Conservation (phyloP, 1,140 invertebrate genomes). For the Plectrocnemia conspersa region DNA sequence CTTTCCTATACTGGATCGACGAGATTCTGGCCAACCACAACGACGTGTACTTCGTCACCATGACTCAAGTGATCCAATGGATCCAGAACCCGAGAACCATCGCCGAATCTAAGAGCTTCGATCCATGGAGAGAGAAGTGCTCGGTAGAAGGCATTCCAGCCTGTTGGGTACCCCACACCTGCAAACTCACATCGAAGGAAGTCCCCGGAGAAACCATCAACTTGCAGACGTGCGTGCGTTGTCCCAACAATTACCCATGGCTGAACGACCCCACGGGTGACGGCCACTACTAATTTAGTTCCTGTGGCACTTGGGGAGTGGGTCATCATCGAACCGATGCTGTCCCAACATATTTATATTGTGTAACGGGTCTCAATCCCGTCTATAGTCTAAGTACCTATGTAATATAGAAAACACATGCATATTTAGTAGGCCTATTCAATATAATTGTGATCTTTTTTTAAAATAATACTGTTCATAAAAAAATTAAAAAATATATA, state of each 20-base stretch:
- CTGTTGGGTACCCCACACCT: slow-evolving; percentile 84
- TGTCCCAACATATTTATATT: slow-evolving; percentile 32
- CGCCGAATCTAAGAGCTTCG: slow-evolving; percentile 83
- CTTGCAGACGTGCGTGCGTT: slow-evolving; percentile 87
- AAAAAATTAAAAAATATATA: slow-evolving; percentile 47
- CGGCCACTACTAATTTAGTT: slow-evolving; percentile 73
- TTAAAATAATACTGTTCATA: slow-evolving; percentile 52
- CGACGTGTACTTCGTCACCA: slow-evolving; percentile 96
- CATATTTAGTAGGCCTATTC: slow-evolving; percentile 54
- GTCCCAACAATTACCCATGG: slow-evolving; percentile 93
- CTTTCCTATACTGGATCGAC: slow-evolving; percentile 92
- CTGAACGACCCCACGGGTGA: slow-evolving; percentile 88
- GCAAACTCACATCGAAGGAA: slow-evolving; percentile 87
- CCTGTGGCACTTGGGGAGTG: slow-evolving; percentile 34
- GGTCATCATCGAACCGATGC: slow-evolving; percentile 1
- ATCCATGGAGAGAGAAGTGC: slow-evolving; percentile 92
- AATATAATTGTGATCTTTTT: slow-evolving; percentile 53
- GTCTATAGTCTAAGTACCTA: slow-evolving; percentile 53
- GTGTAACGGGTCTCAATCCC: slow-evolving; percentile 53
- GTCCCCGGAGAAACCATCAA: slow-evolving; percentile 89
- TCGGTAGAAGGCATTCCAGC: slow-evolving; percentile 70
- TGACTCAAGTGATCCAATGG: slow-evolving; percentile 96
- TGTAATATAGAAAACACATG: slow-evolving; percentile 55
- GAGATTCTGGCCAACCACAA: slow-evolving; percentile 82
- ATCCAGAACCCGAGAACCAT: slow-evolving; percentile 87